These are phyloP conservation scores for Odobenus rosmarus DNA, from an alignment of 2,113 vertebrate species.

Conservation along the genomic window DNA sequence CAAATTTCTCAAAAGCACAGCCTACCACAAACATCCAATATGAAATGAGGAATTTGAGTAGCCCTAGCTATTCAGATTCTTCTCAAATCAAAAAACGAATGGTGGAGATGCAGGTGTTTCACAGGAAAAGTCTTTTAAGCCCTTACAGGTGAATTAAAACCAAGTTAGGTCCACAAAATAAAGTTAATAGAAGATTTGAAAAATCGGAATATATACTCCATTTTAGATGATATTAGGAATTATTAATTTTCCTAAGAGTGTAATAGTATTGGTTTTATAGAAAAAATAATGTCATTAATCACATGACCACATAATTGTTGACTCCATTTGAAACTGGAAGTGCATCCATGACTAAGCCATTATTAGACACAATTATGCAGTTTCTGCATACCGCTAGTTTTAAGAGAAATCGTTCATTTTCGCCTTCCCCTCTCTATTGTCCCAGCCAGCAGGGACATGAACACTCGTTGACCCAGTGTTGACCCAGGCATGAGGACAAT, in stretches of 20 bases:
- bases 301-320: not conserved
- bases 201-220: not conserved
- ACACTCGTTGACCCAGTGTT: not conserved
- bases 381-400: not conserved
- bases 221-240: not conserved
- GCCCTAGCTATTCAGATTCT: not conserved
- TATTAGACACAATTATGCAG: no score
- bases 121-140: not conserved
- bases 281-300: not conserved
- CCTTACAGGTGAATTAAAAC: not conserved
- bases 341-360: not conserved
- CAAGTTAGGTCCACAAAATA: not conserved
- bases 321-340: not conserved
- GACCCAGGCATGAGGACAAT: not conserved
- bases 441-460: not conserved
- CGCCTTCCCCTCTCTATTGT: not conserved
- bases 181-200: not conserved
- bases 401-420: not conserved
- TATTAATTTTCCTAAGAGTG: not conserved
- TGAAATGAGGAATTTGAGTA: not conserved
- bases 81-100: not conserved
- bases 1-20: not conserved
- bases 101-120: not conserved
- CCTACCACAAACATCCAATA: not conserved
- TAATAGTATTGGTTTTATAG: not conserved